Conservation (phyloP, 2,113 vertebrate genomes). For the Clarias macrocephalus region DNA sequence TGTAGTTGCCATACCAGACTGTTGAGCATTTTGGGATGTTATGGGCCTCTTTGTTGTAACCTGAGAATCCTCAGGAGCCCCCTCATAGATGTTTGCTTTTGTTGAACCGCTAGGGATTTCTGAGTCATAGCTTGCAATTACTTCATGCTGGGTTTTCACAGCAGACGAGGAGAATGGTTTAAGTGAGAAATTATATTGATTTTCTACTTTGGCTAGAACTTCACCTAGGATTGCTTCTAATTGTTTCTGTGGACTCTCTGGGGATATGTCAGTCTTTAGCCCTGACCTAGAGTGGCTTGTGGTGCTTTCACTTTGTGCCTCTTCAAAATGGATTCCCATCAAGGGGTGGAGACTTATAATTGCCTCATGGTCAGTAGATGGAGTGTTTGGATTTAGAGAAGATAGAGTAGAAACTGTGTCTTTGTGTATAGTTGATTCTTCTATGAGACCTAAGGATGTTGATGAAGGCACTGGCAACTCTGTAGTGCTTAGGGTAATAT, state of each 20-base stretch:
- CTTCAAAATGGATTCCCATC: constrained; percentile 43
- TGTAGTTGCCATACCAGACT: constrained; percentile 41
- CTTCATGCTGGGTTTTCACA: constrained; percentile 26
- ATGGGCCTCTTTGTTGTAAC: constrained; percentile 27
- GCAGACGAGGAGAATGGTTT: constrained; percentile 39
- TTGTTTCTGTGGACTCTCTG: constrained; percentile 19
- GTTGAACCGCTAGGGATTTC: constrained; percentile 29
- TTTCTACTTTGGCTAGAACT: constrained; percentile 26
- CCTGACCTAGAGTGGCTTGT: constrained; percentile 17
- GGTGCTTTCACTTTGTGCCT: constrained; percentile 22
- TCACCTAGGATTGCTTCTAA: constrained; percentile 31
- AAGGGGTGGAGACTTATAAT: constrained; percentile 44
- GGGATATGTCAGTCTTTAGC: constrained; percentile 28
- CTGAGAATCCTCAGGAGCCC: constrained; percentile 31
- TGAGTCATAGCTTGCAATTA: constrained; percentile 21
- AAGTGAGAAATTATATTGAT: constrained; percentile 41
- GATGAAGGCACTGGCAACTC: constrained; percentile 38
- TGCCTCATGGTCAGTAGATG: constrained; percentile 27
- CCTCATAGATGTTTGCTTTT: constrained; percentile 22
- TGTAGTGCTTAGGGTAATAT: constrained; percentile 43
- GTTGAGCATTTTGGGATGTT: constrained; percentile 49
- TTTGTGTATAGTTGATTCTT: constrained; percentile 34
- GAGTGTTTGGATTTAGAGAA: background rate
- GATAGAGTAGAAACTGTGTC: constrained; percentile 27
- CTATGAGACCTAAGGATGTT: constrained; percentile 40